These are phyloP conservation scores for Lemur catta DNA, from an alignment of 2,797 vertebrate species.

Conservation along the genomic window DNA sequence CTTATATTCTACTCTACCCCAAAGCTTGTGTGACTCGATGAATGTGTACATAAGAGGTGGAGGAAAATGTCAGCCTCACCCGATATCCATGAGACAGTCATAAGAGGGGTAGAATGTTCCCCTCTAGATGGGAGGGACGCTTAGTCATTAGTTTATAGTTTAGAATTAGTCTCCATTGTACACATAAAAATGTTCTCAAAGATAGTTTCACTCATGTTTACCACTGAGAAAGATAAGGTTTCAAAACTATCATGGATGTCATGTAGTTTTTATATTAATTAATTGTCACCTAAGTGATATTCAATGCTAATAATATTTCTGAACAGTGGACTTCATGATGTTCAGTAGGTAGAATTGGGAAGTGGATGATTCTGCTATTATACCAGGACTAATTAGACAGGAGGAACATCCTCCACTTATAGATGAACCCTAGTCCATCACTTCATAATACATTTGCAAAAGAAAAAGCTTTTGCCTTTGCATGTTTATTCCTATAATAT, in stretches of 20 bases:
- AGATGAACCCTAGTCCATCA: not conserved
- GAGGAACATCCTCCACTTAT: not conserved
- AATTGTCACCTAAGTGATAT: not conserved
- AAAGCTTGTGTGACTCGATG: not conserved
- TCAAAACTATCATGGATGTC: not conserved
- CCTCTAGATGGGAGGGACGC: not conserved
- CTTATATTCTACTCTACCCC: not conserved
- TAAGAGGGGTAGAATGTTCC: not conserved
- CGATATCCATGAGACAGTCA: not conserved
- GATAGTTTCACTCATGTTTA: not conserved
- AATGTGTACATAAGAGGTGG: not conserved
- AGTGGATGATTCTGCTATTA: not conserved
- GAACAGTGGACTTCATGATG: not conserved
- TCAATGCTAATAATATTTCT: not conserved
- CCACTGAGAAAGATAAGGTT: not conserved
- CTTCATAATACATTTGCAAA: not conserved
- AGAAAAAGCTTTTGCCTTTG: not conserved
- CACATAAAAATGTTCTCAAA: not conserved
- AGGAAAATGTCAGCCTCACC: not conserved
- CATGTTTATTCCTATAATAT: not conserved
- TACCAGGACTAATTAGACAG: not conserved
- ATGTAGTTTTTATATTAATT: not conserved
- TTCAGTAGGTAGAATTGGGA: not conserved
- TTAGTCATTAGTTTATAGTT: not conserved
- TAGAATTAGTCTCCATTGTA: not conserved